Base-by-base conservation (phyloP, 2,797 vertebrate genomes). In the Sebastes jordani region DNA sequence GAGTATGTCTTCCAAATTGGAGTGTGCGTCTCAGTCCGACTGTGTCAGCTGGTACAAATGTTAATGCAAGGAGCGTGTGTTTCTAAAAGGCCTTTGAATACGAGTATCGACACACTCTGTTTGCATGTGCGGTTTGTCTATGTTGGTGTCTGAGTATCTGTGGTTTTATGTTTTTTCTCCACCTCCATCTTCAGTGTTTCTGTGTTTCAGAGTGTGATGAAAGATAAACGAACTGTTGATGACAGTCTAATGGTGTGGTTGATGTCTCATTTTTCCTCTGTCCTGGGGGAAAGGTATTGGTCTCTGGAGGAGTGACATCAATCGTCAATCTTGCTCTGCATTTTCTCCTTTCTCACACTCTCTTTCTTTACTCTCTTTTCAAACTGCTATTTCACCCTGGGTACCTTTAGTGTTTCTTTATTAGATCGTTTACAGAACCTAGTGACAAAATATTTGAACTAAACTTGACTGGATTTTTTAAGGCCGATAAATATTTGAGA, bases 1-100 rank as follows among this genome's bases (percentile, higher is more conserved):
- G 93, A 95, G 94, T 95, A 93, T 86, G 93, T 95, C 89, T 78
- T 81, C 81, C 74, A 86, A 86, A 83, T 61, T 54, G 70, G 67
- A 79, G 80, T 83, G 70, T 88, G 80, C n/a, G 85, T 90, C 77
- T 55, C 62, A 34, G 83, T 86, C 81, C 10, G 63, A 76, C 34
- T 62, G 56, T 76, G 73, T 89, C 25, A 16, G 74, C 76, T 63
- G 63, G 61, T 74, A 0, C 54, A 38, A 56, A 74, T 64, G 74
- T 74, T 11, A 3, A 14, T 1, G 59, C 30, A 0, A 78, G 36
- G 16, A 42, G 29, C 14, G 29, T 72, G 78, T 71, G 62, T 79
- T 59, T 83, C 55, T 66, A 11, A 38, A 62, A 61, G 49, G 77
- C 42, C 85, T 60, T 65, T 64, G 23, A 58, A 61, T 52, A 38